phyloP scores from a whole-genome alignment of 2,797 vertebrate genomes.

The Myotis myotis region DNA sequence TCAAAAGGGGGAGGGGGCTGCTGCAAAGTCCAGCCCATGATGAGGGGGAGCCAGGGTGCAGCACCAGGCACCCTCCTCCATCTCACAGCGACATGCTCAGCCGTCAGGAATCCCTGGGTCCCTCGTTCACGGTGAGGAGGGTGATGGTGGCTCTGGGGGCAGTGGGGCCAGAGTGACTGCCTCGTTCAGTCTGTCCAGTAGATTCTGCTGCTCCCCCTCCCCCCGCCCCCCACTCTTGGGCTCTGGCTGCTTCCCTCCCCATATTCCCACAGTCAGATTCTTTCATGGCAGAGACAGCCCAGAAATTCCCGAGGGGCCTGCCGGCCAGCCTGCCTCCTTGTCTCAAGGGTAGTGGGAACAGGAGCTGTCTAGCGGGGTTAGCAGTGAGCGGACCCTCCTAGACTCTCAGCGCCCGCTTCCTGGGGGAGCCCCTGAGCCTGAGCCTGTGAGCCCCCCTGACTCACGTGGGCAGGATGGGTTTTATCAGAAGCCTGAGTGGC shows the following conservation, averaged over 20 bases:
- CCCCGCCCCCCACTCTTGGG: fast-evolving
- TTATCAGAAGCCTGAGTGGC: too few relatives aligned
- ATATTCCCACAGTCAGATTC: conserved; percentile 62
- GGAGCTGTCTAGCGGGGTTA: background rate
- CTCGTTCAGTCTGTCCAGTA: background rate
- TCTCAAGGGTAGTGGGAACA: conserved; percentile 47
- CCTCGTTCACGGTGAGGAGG: background rate
- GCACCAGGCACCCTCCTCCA: background rate
- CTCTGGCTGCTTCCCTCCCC: background rate
- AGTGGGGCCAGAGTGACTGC: background rate
- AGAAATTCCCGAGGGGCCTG: background rate
- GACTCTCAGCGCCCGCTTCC: conserved; percentile 25
- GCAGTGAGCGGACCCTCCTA: background rate
- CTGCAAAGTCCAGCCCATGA: background rate
- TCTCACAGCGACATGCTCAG: background rate
- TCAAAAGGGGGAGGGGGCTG: too few relatives aligned
- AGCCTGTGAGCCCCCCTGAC: background rate
- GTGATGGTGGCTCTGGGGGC: fast-evolving
- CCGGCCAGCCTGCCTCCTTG: conserved; percentile 18
- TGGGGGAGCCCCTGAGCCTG: background rate
- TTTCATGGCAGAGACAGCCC: conserved; percentile 38
- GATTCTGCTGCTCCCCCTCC: background rate
- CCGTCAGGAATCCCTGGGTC: background rate
- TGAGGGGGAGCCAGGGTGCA: background rate
- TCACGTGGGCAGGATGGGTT: too few relatives aligned